Evolutionary conservation across 2,797 vertebrate species (phyloP).

Genomic region (Paguma larvata): DNA sequence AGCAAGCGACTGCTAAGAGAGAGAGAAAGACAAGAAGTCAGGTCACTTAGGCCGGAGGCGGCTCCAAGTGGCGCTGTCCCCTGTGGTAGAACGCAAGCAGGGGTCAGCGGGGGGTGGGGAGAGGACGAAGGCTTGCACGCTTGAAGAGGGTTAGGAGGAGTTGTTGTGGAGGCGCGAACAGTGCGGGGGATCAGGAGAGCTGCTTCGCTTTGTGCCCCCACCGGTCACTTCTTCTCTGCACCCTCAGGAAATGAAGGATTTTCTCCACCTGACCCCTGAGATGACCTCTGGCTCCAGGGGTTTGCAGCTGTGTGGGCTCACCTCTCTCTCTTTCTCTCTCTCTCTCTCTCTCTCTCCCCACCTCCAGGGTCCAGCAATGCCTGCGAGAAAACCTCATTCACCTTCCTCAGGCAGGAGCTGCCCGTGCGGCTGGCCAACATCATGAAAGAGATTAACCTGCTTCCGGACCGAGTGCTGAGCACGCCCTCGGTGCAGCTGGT

Average conservation of each 20-base stretch:
- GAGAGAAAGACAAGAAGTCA: neutral
- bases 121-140: neutral
- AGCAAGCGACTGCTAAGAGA: neutral
- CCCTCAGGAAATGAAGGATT: neutral
- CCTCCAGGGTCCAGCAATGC: slow-evolving; percentile 95
- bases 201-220: neutral
- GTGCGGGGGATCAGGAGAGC: neutral
- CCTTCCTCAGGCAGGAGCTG: slow-evolving; percentile 96
- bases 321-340: neutral
- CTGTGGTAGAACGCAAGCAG: neutral
- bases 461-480: slow-evolving; percentile 93
- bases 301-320: neutral
- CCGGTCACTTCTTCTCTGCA: neutral
- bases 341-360: neutral
- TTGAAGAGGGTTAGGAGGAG: neutral
- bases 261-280: neutral
- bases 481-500: slow-evolving; percentile 96
- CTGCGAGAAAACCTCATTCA: slow-evolving; percentile 97
- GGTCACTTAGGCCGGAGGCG: neutral
- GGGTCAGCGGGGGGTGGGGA: neutral
- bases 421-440: slow-evolving; percentile 97
- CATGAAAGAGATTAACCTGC: slow-evolving; percentile 98
- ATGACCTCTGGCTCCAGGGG: neutral
- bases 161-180: neutral
- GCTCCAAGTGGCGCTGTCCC: neutral